Conservation (phyloP, 2,113 vertebrate genomes). For the Chionodraco myersi region DNA sequence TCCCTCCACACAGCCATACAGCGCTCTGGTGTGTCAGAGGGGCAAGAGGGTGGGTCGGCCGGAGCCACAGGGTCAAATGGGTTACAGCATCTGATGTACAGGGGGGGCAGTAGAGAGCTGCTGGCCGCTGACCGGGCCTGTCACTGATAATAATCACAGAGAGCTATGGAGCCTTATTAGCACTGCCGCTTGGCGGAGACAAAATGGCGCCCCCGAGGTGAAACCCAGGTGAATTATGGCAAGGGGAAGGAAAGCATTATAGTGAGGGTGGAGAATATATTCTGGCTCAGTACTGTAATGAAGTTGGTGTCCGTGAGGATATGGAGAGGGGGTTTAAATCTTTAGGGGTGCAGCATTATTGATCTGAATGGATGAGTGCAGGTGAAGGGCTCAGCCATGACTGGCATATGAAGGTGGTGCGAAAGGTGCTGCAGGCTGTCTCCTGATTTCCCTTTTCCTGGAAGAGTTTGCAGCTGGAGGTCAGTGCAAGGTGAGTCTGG, state of each 20-base stretch:
- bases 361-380: constrained; percentile 74
- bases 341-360: constrained; percentile 73
- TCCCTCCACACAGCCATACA: constrained; percentile 46
- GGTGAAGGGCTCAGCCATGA: constrained; percentile 56
- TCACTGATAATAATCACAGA: constrained; percentile 81
- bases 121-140: constrained; percentile 76
- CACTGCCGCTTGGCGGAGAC: constrained; percentile 63
- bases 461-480: constrained; percentile 62
- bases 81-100: constrained; percentile 55
- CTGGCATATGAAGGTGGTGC: constrained; percentile 26
- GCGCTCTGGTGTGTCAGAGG: constrained; percentile 65
- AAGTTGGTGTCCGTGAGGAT: constrained; percentile 55
- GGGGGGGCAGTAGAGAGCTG: constrained; percentile 72
- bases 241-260: constrained; percentile 48
- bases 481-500: constrained; percentile 68
- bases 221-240: constrained; percentile 71
- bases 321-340: constrained; percentile 69
- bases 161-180: constrained; percentile 81
- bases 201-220: constrained; percentile 73
- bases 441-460: constrained; percentile 59
- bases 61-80: constrained; percentile 69
- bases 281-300: constrained; percentile 56
- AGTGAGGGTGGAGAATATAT: constrained; percentile 55
- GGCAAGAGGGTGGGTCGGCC: constrained; percentile 63
- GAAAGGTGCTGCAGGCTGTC: constrained; percentile 41